Evolutionary conservation across 2,113 vertebrate species (phyloP), one percentile per base, ranked within the genome.

Genomic region (Psophia crepitans): DNA sequence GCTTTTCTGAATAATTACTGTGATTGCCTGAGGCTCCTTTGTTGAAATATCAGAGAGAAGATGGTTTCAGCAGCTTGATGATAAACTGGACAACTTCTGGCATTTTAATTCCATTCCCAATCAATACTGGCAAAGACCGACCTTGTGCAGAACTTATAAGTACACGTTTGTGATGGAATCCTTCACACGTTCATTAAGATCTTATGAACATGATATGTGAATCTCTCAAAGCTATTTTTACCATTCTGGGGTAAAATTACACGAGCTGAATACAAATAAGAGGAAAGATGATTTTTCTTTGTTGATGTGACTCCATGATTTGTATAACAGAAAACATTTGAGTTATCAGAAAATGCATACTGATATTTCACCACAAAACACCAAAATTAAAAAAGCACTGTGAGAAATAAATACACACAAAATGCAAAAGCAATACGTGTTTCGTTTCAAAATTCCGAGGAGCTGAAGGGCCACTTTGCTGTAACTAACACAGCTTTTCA

Each of bases 1-100:
- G 80, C 92, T 95, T 93, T 95, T 94, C 95, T 92, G 93, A 95
- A 97, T 95, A 96, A 95, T 96, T 96, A 95, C 93, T 84, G 80
- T 87, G 92, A 93, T 93, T 96, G 92, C 95, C 95, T 89, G 60
- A 84, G 96, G 95, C 92, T 93, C 64, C 73, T 97, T 87, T 94
- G 93, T 87, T 90, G 95, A 96, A 97, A 92, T 96, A 97, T 89
- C 90, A 96, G 83, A 92, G 85, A 92, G 48, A 33, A 93, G 95
- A 96, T 93, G 64, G 95, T 85, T 95, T 96, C 95, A 96, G 90
- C 84, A 89, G 90, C 92, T 86, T 94, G 95, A 94, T 92, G 83
- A 96, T 96, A 94, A 96, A 96, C 93, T 93, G 92, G 93, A 96
- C 96, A 93, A 93, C 88, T 96, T 93, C 79, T 90, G 93, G 88